Evolutionary conservation across 2,113 vertebrate species (phyloP).

Genomic region (Nerophis lumbriciformis): DNA sequence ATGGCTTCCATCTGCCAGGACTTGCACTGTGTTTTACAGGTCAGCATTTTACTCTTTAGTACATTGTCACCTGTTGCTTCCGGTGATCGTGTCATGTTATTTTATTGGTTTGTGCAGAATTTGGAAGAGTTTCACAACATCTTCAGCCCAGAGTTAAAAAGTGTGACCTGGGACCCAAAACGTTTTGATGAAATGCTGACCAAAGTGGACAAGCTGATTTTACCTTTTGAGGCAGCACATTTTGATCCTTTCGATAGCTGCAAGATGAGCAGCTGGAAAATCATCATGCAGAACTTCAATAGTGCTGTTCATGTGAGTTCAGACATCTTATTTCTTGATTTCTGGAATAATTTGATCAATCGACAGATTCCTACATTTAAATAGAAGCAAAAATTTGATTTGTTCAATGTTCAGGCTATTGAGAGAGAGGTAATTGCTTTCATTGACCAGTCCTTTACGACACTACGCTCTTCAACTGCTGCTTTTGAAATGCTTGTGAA

Average conservation of each 20-base stretch:
- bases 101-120: slow-evolving; percentile 62
- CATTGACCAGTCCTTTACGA: slow-evolving; percentile 87
- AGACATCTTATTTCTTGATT: too few relatives aligned
- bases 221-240: slow-evolving; percentile 72
- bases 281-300: slow-evolving; percentile 79
- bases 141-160: slow-evolving; percentile 82
- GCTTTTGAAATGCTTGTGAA: slow-evolving; percentile 88
- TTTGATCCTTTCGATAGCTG: slow-evolving; percentile 82
- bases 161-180: slow-evolving; percentile 79
- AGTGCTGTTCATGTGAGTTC: slow-evolving; percentile 73
- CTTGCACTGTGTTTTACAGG: slow-evolving; percentile 80
- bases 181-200: slow-evolving; percentile 74
- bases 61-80: not conserved
- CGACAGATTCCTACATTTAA: not conserved
- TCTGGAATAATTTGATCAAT: too few relatives aligned
- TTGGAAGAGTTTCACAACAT: slow-evolving; percentile 84
- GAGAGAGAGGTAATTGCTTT: slow-evolving; percentile 84
- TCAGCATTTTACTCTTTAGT: slow-evolving; percentile 35
- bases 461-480: slow-evolving; percentile 81
- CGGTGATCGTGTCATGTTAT: slow-evolving; percentile 2
- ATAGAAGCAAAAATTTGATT: not conserved
- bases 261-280: slow-evolving; percentile 76
- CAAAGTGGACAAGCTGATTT: slow-evolving; percentile 74
- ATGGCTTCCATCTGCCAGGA: slow-evolving; percentile 87
- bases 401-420: slow-evolving; percentile 71